Percentiles rank a stretch among this genome's conserved stretches.
These are phyloP conservation scores for Neocrepidodera transversa DNA, from an alignment of 2,888 invertebrate genomes.

Conservation along the genomic window DNA sequence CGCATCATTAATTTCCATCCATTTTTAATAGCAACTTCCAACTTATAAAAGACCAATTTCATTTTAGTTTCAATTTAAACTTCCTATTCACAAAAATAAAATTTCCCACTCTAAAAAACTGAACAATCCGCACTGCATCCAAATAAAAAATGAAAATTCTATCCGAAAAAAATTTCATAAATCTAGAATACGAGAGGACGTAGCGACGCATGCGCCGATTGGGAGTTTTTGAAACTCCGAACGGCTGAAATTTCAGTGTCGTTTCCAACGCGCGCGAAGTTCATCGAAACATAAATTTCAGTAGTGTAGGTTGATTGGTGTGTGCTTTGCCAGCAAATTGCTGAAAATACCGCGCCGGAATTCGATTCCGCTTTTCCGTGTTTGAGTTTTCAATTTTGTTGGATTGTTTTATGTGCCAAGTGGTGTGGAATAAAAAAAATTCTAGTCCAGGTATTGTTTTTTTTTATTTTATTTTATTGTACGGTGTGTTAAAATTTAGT, in stretches of 20 bases:
- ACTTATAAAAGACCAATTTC: no score
- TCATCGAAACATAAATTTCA: slow-evolving; percentile 37
- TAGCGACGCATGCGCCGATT: slow-evolving; percentile 23
- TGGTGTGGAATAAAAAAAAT: slow-evolving; percentile 1
- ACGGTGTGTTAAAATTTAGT: no score
- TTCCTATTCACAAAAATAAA: background rate
- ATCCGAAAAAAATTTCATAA: slow-evolving; percentile 27
- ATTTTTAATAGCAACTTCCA: no score
- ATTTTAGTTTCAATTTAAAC: background rate
- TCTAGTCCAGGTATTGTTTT: slow-evolving; percentile 3
- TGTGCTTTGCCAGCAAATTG: slow-evolving; percentile 24
- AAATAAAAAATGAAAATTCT: slow-evolving; percentile 12
- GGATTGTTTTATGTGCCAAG: slow-evolving; percentile 2
- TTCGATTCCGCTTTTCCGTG: background rate
- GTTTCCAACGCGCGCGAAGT: slow-evolving; percentile 51
- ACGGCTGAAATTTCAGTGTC: slow-evolving; percentile 51
- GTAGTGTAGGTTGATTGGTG: slow-evolving; percentile 30
- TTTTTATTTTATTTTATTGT: no score
- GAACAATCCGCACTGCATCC: slow-evolving; percentile 9
- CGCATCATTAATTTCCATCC: no score
- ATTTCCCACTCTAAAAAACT: background rate
- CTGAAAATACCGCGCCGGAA: slow-evolving; percentile 19
- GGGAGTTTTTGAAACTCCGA: slow-evolving; percentile 24
- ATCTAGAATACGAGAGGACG: slow-evolving; percentile 29
- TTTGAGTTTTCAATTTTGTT: slow-evolving; percentile 8